Percentiles rank a stretch among this genome's conserved stretches.
Conservation (phyloP, 2,113 vertebrate genomes). For the Equus quagga region DNA sequence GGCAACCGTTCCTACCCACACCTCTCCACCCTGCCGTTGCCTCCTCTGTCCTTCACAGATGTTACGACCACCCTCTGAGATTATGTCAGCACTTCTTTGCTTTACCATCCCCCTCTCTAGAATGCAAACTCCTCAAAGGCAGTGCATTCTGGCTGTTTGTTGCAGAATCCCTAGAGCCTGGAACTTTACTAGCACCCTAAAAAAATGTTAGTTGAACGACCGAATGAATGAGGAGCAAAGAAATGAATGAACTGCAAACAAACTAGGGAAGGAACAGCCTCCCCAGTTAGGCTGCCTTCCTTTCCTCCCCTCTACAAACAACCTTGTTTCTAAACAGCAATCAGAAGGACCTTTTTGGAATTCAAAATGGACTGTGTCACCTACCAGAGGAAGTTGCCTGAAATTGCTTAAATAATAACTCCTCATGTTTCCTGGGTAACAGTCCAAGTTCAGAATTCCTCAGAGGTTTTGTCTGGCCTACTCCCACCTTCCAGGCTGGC, state of each 20-base stretch:
- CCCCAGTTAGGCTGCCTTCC: not conserved
- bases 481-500: not conserved
- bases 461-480: not conserved
- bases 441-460: not conserved
- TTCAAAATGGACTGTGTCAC: not conserved
- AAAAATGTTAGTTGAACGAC: not conserved
- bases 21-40: too few species aligned
- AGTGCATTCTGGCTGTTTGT: not conserved
- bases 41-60: not conserved
- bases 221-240: not conserved
- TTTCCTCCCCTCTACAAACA: not conserved
- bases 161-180: not conserved
- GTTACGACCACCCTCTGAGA: too few species aligned
- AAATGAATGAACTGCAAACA: not conserved
- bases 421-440: not conserved
- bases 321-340: not conserved
- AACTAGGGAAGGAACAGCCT: not conserved
- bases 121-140: not conserved
- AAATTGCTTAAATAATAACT: not conserved
- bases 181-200: not conserved
- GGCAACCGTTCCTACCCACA: not conserved
- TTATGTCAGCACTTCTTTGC: not conserved
- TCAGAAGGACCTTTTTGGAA: not conserved
- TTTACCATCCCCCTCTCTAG: not conserved
- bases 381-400: not conserved